Percentiles rank a stretch among this genome's conserved stretches.
Conservation (phyloP, 2,888 invertebrate genomes). For the Antheraea assamensis region DNA sequence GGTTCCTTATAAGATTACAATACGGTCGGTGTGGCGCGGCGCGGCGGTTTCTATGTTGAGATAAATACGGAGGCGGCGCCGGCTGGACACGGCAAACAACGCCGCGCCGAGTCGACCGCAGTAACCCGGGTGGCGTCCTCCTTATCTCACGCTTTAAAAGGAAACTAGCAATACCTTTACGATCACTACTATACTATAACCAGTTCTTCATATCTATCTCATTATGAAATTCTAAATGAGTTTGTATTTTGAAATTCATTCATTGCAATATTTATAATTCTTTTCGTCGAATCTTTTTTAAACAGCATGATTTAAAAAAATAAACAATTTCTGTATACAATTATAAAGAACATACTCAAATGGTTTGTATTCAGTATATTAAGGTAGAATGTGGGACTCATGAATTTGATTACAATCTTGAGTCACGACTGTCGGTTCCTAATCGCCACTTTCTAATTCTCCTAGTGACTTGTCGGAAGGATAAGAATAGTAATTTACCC, state of each 20-base stretch:
- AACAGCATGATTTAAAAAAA: background rate
- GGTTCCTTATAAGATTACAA: constrained; percentile 44
- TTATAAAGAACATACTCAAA: background rate
- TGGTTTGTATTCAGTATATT: constrained; percentile 7
- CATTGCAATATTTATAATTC: background rate
- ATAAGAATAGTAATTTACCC: constrained; percentile 24
- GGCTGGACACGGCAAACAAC: constrained; percentile 42
- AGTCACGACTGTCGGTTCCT: constrained; percentile 49
- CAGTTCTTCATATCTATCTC: constrained; percentile 34
- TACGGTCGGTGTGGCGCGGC: constrained; percentile 32
- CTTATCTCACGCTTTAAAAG: constrained; percentile 74
- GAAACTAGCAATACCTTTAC: constrained; percentile 74
- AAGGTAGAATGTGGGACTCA: constrained; percentile 31
- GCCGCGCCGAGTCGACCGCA: constrained; percentile 37
- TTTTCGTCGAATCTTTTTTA: background rate
- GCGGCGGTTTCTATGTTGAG: constrained; percentile 29
- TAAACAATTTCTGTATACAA: background rate
- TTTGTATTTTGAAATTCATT: background rate
- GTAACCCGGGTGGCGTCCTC: constrained; percentile 40
- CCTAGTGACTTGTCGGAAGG: constrained; percentile 33
- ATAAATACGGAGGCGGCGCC: constrained; percentile 30
- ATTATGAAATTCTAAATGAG: background rate
- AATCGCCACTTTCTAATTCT: constrained; percentile 52
- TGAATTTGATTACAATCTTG: constrained; percentile 46
- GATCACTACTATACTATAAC: constrained; percentile 59